These are phyloP conservation scores for Australoheros facetus DNA, from an alignment of 2,797 vertebrate genomes.

Conservation along the genomic window DNA sequence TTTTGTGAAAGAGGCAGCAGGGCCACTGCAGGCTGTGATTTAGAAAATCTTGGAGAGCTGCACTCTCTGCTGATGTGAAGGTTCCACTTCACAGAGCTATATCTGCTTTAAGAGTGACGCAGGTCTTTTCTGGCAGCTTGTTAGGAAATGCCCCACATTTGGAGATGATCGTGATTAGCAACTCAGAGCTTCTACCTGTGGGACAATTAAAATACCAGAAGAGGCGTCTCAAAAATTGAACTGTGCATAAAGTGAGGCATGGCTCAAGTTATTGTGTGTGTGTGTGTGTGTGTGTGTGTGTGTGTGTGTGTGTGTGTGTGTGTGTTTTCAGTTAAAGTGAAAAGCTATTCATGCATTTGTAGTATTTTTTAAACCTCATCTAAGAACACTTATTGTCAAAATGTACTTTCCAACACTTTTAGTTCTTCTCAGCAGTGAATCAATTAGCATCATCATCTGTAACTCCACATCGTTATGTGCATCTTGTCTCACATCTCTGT, in stretches of 20 bases:
- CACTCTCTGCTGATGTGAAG: conserved; percentile 33
- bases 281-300: no score
- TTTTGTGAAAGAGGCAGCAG: conserved; percentile 23
- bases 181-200: conserved; percentile 17
- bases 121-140: conserved; percentile 37
- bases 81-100: conserved; percentile 47
- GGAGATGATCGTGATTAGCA: conserved; percentile 16
- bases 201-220: conserved; percentile 27
- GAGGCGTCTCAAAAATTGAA: conserved; percentile 6
- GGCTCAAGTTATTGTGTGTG: not conserved
- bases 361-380: not conserved
- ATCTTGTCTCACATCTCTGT: conserved; percentile 15
- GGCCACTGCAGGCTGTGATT: conserved; percentile 26
- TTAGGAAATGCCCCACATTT: conserved; percentile 43
- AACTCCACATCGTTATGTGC: not conserved
- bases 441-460: not conserved
- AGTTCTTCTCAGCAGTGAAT: not conserved
- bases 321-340: not conserved
- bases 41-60: conserved; percentile 21
- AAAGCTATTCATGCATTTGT: conserved; percentile 1
- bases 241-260: not conserved
- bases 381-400: not conserved
- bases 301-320: no score
- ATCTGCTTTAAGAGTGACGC: conserved; percentile 41
- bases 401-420: not conserved